Conservation (phyloP, 2,797 vertebrate species). For the Halcyon smyrnensis region DNA sequence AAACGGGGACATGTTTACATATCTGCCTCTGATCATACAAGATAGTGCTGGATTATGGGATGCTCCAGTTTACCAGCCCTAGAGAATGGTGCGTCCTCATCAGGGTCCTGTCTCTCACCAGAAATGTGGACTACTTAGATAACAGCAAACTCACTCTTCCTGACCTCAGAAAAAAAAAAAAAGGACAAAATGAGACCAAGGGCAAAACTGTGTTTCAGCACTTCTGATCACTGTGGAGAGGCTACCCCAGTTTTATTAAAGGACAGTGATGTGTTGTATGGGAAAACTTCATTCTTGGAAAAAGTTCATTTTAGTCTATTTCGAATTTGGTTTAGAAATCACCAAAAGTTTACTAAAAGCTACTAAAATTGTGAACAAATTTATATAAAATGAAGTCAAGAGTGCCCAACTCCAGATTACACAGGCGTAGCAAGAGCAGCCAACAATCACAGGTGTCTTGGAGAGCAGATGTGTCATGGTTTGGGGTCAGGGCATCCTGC, state of each 20-base stretch:
- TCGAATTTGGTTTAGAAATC: not conserved
- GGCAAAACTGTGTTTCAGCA: slow-evolving; percentile 1
- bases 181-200: not conserved
- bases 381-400: not conserved
- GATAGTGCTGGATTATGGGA: slow-evolving; percentile 37
- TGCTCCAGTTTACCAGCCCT: not conserved
- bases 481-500: no score
- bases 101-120: not conserved
- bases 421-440: not conserved
- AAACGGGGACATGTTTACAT: not conserved
- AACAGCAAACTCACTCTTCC: not conserved
- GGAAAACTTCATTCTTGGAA: not conserved
- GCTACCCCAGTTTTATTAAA: not conserved
- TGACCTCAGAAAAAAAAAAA: not conserved
- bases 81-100: accelerated
- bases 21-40: slow-evolving; percentile 43
- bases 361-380: not conserved
- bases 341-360: not conserved
- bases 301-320: not conserved
- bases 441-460: not conserved
- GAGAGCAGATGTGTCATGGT: not conserved
- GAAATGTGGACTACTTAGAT: not conserved
- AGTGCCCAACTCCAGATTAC: not conserved
- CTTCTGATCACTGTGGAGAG: not conserved
- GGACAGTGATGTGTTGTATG: not conserved